A percentile compares a stretch with the other conserved stretches of the same genome.
phyloP scores from a whole-genome alignment of 2,113 vertebrate species.

The Semicossyphus pulcher region DNA sequence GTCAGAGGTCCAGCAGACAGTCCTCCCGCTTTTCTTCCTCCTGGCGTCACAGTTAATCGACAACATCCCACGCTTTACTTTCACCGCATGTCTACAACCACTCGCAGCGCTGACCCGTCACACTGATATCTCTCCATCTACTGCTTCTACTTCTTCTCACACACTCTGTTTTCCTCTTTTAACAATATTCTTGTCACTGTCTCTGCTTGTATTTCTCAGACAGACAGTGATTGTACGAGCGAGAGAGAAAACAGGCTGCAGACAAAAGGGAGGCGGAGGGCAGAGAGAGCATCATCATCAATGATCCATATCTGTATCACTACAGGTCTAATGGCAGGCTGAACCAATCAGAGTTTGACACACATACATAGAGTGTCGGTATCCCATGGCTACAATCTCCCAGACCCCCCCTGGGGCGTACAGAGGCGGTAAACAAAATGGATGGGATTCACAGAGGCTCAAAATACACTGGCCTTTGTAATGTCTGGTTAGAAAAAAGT shows the following conservation, averaged over 20 bases:
- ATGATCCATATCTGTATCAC: conserved; percentile 63
- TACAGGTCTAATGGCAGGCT: conserved; percentile 50
- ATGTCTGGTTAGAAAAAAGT: too few species aligned
- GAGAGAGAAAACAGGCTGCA: conserved; percentile 4
- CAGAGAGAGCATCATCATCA: conserved; percentile 31
- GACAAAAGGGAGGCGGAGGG: conserved; percentile 13
- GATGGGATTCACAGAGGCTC: conserved; percentile 29
- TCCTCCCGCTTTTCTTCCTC: conserved; percentile 39
- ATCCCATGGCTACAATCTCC: conserved; percentile 70
- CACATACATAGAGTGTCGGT: conserved; percentile 36
- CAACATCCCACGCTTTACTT: conserved; percentile 16
- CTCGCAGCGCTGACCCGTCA: conserved; percentile 16
- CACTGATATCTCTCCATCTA: conserved; percentile 20
- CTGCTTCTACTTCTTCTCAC: conserved; percentile 16
- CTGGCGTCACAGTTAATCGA: conserved; percentile 16
- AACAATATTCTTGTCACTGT: neutral
- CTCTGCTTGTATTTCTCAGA: neutral
- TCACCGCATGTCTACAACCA: conserved; percentile 12
- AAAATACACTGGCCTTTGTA: conserved; percentile 3
- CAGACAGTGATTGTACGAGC: neutral
- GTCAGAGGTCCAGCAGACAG: conserved; percentile 22
- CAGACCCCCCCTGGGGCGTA: conserved; percentile 31
- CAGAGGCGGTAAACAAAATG: conserved; percentile 55
- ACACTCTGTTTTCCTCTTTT: conserved; percentile 7
- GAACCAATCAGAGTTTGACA: conserved; percentile 67